A percentile compares a stretch with the other conserved stretches of the same genome.
These are phyloP conservation scores for Barbus barbus DNA, from an alignment of 2,113 vertebrate species.

Conservation along the genomic window DNA sequence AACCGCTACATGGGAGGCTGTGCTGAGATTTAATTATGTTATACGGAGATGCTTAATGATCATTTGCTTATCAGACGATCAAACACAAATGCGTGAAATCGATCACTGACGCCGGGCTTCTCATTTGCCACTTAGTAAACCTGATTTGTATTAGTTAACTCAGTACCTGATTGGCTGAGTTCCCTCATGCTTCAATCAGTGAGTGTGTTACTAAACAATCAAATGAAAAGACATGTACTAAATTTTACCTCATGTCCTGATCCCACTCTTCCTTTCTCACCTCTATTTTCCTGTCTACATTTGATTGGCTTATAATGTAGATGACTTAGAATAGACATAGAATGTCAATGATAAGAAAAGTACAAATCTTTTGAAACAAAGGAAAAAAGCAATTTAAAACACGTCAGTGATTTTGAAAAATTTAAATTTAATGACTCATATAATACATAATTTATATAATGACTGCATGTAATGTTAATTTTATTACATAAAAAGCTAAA, in stretches of 20 bases:
- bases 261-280: background rate
- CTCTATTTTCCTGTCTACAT: background rate
- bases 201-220: background rate
- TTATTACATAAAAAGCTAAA: no score
- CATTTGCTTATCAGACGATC: slow-evolving; percentile 24
- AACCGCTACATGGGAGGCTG: slow-evolving; percentile 5
- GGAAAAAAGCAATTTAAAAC: background rate
- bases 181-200: background rate
- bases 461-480: background rate
- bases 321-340: background rate
- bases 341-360: background rate
- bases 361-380: background rate
- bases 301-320: background rate
- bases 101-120: background rate
- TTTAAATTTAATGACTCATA: no score
- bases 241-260: background rate
- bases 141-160: slow-evolving; percentile 11
- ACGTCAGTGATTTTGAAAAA: background rate
- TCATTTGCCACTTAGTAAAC: background rate
- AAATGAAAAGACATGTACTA: background rate
- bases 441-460: no score
- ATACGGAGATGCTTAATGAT: slow-evolving; percentile 28
- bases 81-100: slow-evolving; percentile 24
- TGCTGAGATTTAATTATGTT: slow-evolving; percentile 33
- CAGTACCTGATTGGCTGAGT: background rate